Conservation (phyloP, 2,797 vertebrate species). For the Caiman crocodilus region DNA sequence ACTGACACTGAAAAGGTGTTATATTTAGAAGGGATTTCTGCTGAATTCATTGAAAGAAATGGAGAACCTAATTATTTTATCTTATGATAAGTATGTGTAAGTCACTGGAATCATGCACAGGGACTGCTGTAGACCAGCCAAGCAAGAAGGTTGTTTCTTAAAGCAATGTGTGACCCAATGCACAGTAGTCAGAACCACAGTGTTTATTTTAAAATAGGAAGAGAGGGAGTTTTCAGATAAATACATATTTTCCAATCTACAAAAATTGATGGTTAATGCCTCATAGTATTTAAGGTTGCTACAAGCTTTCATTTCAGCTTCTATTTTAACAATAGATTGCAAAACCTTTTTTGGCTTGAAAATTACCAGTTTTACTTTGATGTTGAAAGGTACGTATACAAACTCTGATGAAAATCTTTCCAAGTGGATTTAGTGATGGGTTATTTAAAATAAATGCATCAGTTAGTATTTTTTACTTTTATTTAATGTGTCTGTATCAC, state of each 20-base stretch:
- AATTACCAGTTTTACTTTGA: neutral
- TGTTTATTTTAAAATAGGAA: neutral
- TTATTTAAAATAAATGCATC: constrained; percentile 28
- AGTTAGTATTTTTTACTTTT: constrained; percentile 1
- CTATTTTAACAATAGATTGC: neutral
- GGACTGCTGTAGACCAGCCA: neutral
- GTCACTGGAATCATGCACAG: neutral
- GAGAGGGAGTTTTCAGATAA: neutral
- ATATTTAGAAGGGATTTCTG: neutral
- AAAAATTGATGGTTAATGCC: neutral
- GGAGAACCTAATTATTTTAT: neutral
- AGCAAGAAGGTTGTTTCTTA: neutral
- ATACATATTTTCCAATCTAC: neutral
- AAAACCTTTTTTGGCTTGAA: neutral
- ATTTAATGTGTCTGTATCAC: constrained; percentile 15
- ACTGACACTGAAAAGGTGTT: neutral
- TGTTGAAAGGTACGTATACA: neutral
- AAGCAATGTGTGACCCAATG: neutral
- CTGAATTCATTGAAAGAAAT: neutral
- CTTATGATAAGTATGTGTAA: neutral
- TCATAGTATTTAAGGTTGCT: neutral
- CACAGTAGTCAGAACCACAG: neutral
- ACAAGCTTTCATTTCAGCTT: neutral
- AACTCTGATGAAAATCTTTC: constrained; percentile 5
- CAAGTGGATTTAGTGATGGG: constrained; percentile 16